These are phyloP conservation scores for Calidris pygmaea DNA, from an alignment of 2,113 vertebrate genomes.

Conservation along the genomic window DNA sequence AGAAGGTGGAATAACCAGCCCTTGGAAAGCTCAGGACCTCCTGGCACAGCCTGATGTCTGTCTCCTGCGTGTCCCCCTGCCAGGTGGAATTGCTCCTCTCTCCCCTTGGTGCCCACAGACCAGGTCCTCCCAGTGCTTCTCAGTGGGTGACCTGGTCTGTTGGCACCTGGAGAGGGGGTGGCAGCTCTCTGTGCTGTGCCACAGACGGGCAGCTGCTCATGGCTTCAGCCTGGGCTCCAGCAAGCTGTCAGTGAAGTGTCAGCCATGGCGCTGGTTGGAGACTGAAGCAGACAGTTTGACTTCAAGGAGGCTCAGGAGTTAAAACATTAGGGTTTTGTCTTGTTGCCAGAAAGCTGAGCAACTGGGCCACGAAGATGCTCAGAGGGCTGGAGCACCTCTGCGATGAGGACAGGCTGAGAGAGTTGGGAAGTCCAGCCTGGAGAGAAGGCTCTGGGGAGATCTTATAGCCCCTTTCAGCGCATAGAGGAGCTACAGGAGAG, in stretches of 20 bases:
- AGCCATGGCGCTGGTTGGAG: not conserved
- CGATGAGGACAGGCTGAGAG: not conserved
- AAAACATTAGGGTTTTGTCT: not conserved
- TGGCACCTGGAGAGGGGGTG: not conserved
- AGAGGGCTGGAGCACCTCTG: no score
- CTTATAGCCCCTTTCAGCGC: no score
- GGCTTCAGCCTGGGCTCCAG: not conserved
- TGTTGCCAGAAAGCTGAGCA: not conserved
- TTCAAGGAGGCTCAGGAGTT: not conserved
- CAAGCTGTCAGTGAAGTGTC: not conserved
- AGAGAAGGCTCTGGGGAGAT: not conserved
- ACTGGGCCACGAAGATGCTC: no score
- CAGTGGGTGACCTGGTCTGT: fast-evolving
- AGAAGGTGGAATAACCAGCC: not conserved
- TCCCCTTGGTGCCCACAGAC: not conserved
- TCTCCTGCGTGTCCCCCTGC: not conserved
- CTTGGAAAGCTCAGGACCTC: not conserved
- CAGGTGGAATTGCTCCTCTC: not conserved
- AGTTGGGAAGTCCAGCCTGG: not conserved
- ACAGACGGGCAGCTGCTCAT: not conserved
- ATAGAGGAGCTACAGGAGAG: no score
- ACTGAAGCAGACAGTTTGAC: not conserved
- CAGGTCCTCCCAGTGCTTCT: not conserved
- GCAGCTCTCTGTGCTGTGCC: not conserved
- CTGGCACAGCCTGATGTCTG: not conserved